Conservation (phyloP, 2,888 invertebrate species). For the Drosophila helvetica region DNA sequence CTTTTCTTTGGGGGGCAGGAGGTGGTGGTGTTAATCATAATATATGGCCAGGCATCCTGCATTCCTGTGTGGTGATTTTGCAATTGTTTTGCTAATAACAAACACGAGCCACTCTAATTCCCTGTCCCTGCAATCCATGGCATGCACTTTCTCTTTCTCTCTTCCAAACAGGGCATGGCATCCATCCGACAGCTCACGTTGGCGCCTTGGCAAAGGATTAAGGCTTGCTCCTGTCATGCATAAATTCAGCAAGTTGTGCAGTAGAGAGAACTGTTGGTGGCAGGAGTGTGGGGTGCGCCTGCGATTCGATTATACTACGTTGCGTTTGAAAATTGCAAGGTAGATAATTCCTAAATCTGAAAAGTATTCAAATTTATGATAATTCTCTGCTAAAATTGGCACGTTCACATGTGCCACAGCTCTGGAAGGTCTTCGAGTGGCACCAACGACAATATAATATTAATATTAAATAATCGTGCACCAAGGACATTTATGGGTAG, state of each 20-base stretch:
- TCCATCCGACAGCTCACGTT: conserved; percentile 58
- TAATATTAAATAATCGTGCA: no score
- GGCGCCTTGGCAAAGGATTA: conserved; percentile 63
- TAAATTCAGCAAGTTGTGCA: conserved; percentile 70
- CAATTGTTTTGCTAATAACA: conserved; percentile 35
- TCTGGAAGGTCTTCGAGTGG: no score
- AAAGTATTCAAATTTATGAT: not conserved
- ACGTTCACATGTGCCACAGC: no score
- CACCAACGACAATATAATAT: no score
- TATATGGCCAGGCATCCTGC: conserved; percentile 23
- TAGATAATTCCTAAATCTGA: not conserved
- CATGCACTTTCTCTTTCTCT: conserved; percentile 21
- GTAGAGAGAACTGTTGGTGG: not conserved
- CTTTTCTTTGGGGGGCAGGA: conserved; percentile 20
- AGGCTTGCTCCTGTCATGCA: conserved; percentile 64
- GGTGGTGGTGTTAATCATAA: conserved; percentile 56
- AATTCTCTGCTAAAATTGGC: no score
- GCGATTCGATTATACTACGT: not conserved
- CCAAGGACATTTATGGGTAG: no score
- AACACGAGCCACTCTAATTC: conserved; percentile 23
- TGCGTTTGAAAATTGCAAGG: not conserved
- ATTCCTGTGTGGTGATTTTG: conserved; percentile 7
- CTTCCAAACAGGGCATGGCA: conserved; percentile 7
- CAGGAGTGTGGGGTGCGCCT: not conserved
- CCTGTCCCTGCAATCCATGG: conserved; percentile 22